Evolutionary conservation across 1,140 invertebrate species (phyloP), one percentile per base, ranked within the genome.

Genomic region (Saccostrea glomerata): DNA sequence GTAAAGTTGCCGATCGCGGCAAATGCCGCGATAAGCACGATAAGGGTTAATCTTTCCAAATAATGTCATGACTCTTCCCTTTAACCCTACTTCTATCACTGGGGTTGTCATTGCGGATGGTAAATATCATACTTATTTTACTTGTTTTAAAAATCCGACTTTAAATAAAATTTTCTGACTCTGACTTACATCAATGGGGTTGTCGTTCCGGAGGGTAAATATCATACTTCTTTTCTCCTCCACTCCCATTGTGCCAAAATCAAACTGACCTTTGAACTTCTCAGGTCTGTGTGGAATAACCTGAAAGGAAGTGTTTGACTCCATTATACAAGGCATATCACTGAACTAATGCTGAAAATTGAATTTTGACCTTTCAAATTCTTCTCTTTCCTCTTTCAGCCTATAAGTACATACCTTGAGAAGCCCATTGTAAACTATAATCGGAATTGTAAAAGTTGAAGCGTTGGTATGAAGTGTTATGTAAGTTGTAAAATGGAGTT

Each of bases 41-140:
- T n/a, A n/a, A n/a, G n/a, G n/a, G n/a, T n/a, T n/a, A n/a, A n/a
- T n/a, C n/a, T n/a, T n/a, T n/a, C n/a, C n/a, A n/a, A 36, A 36
- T 36, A 36, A 36, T 1, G 30, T 36, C 30, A 36, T 36, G 30
- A 36, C 30, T 36, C 30, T 36, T 36, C 30, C 30, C 30, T 36
- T 36, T 36, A 36, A 36, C 30, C 30, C 30, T 36, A 36, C 30
- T 96, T 88, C 97, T 96, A 92, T 96, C 96, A 30, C 97, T 96
- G 23, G 97, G 97, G 94, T 97, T 98, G 90, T 96, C 96, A 95
- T 98, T 98, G 87, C 96, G 95, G n/a, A 98, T 92, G 47, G 97
- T 96, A 95, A 97, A 97, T 90, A 96, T 96, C 56, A 97, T 96
- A 90, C 96, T 96, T 89, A 96, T 96, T 85, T 96, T 96, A n/a